phyloP scores from a whole-genome alignment of 2,888 invertebrate genomes.

The Dicyrtoma fusca region DNA sequence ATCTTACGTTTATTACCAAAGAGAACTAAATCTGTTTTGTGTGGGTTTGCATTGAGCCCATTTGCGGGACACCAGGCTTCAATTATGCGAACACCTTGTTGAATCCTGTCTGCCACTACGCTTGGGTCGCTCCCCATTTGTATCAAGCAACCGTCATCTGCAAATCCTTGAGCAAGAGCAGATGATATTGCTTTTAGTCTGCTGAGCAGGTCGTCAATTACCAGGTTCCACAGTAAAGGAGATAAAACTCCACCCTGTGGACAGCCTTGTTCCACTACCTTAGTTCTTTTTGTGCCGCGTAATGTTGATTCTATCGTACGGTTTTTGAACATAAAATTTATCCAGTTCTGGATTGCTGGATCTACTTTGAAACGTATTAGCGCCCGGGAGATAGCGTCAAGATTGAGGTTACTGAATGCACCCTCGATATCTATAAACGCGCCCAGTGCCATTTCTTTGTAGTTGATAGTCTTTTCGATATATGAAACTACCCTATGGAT shows the following conservation, averaged over 20 bases:
- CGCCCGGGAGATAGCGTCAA: conserved; percentile 21
- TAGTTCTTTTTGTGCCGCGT: too few relatives aligned
- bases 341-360: conserved; percentile 34
- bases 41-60: too few relatives aligned
- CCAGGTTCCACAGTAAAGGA: conserved; percentile 58
- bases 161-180: conserved; percentile 40
- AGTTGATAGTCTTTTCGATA: conserved; percentile 3
- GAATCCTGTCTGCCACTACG: neutral
- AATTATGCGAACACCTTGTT: too few relatives aligned
- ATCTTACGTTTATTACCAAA: too few relatives aligned
- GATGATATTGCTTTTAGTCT: conserved; percentile 31
- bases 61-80: too few relatives aligned
- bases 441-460: conserved; percentile 41
- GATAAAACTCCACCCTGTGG: conserved; percentile 58
- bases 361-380: conserved; percentile 3
- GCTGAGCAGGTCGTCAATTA: conserved; percentile 56
- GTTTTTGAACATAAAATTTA: conserved; percentile 33
- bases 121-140: conserved; percentile 15
- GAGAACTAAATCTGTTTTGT: too few relatives aligned
- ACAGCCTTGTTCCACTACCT: conserved; percentile 54
- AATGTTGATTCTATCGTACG: neutral
- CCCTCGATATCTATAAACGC: conserved; percentile 56
- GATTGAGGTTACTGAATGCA: conserved; percentile 52
- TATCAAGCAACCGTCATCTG: too few relatives aligned
- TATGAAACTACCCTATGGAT: conserved; percentile 30